Conservation (phyloP, 2,888 invertebrate genomes). For the Linnaemya vulpina region DNA sequence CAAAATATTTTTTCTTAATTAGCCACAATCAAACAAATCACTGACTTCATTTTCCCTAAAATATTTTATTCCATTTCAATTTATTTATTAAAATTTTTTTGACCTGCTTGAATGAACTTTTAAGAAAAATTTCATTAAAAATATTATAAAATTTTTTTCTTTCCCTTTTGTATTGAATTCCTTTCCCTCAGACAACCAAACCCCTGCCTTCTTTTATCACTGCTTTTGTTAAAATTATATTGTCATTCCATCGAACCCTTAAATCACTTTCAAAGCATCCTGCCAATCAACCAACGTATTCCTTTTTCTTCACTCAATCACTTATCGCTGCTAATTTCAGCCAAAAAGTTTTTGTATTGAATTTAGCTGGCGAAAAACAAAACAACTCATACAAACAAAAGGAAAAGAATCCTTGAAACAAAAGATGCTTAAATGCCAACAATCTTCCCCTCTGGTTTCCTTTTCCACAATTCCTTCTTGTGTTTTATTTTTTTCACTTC, state of each 20-base stretch:
- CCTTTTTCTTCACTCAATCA: neutral
- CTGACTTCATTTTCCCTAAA: neutral
- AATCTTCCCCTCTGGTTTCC: neutral
- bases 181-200: neutral
- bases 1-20: too few species aligned
- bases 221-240: neutral
- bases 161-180: neutral
- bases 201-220: neutral
- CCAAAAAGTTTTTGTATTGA: slow-evolving; percentile 5
- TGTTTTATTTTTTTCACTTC: neutral
- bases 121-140: neutral
- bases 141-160: neutral
- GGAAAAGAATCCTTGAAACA: neutral
- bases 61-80: neutral
- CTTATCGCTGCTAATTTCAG: neutral
- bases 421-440: slow-evolving; percentile 46
- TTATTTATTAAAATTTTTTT: neutral
- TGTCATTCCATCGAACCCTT: neutral
- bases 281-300: too few species aligned
- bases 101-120: neutral
- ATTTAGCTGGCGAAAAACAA: slow-evolving; percentile 7
- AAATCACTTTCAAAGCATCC: neutral
- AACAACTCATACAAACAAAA: neutral
- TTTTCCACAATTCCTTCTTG: slow-evolving; percentile 1
- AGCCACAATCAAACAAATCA: too few species aligned